A percentile compares a stretch with the other conserved stretches of the same genome.
Evolutionary conservation across 2,888 invertebrate genomes (phyloP).

Genomic region (Petrophora chlorosata): DNA sequence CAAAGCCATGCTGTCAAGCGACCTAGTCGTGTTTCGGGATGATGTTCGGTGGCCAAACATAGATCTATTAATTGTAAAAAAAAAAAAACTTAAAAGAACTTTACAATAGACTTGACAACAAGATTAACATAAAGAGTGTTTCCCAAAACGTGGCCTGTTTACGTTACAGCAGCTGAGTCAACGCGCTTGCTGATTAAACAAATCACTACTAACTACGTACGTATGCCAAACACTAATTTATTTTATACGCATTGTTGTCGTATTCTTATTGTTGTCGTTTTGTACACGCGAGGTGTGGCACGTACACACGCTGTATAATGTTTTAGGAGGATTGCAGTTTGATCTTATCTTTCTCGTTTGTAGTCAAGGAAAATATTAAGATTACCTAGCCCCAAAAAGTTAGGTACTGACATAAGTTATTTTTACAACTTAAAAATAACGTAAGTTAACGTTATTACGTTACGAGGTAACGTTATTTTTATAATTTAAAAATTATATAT

Average conservation of each 20-base stretch:
- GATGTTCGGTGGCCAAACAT: no score
- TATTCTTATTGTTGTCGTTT: slow-evolving; percentile 55
- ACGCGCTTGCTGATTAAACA: slow-evolving; percentile 48
- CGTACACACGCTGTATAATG: slow-evolving; percentile 51
- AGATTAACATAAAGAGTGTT: slow-evolving; percentile 41
- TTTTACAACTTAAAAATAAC: neutral
- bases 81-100: no score
- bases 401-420: neutral
- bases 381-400: neutral
- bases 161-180: slow-evolving; percentile 53
- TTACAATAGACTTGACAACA: no score
- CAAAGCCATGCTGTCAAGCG: no score
- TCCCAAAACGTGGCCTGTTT: slow-evolving; percentile 53
- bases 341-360: neutral
- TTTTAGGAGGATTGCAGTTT: neutral
- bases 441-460: no score
- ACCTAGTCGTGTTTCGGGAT: no score
- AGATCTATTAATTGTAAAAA: no score
- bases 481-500: no score
- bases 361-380: neutral
- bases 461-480: no score
- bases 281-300: slow-evolving; percentile 53
- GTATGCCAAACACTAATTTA: neutral
- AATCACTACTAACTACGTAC: slow-evolving; percentile 36
- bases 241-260: slow-evolving; percentile 59